Evolutionary conservation across 1,140 invertebrate species (phyloP), one percentile per base, ranked within the genome.

Genomic region (Pogonomyrmex barbatus): DNA sequence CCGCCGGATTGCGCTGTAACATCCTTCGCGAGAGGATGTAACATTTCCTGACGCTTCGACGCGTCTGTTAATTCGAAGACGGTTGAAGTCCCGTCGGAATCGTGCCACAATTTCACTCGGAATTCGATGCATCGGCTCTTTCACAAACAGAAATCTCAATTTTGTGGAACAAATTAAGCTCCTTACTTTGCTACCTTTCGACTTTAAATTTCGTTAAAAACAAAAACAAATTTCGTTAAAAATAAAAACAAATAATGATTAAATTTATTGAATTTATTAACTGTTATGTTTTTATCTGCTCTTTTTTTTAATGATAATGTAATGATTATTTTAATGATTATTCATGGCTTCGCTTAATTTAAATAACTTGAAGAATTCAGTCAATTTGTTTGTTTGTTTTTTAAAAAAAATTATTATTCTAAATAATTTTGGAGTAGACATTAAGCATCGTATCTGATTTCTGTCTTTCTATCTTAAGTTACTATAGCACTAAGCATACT

Each of bases 41-140:
- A 47, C 65, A 68, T 83, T 73, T 45, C 30, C 24, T 54, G 79
- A 83, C 54, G 68, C 54, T 83, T 83, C 75, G 75, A 77, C 75
- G 75, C 77, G 75, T 84, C 54, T 45, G 78, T 68, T 73, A 60
- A 81, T 56, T 82, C 85, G 54, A 60, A 39, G 50, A 77, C 42
- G 75, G 36, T 68, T 79, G 63, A 56, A 75, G 30, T 12, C 52
- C 24, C 47, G n/a, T 24, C 39, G 54, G 47, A n/a, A 52, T 36
- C 33, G 42, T 68, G 8, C 30, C 17, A 17, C 33, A 60, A 77
- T 67, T 67, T 68, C n/a, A 39, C 17, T 78, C 42, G 58, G 42
- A 82, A 75, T 62, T 58, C 62, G 56, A 17, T n/a, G 24, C 9
- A 17, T 39, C 30, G 56, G 56, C 10, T 79, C 17, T 4, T 75